These are phyloP conservation scores for Vollenhovia emeryi DNA, from an alignment of 1,140 invertebrate species.

Conservation along the genomic window DNA sequence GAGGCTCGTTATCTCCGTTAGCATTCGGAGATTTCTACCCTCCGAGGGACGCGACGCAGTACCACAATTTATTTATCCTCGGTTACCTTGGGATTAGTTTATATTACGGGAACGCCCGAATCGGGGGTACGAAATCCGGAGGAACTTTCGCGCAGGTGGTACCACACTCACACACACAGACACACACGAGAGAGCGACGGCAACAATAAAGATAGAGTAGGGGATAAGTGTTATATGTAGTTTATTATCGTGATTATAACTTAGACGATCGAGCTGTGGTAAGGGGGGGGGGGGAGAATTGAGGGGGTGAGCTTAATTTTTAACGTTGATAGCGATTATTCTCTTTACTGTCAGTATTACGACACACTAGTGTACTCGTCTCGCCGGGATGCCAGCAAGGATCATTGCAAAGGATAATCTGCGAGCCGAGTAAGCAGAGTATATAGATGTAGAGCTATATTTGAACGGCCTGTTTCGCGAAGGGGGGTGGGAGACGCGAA, in stretches of 20 bases:
- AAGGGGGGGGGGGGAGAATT: too few relatives aligned
- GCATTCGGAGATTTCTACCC: neutral
- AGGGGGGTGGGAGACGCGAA: neutral
- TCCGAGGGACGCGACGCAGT: neutral
- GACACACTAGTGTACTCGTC: conserved; percentile 82
- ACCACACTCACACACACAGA: too few relatives aligned
- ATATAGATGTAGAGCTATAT: conserved; percentile 69
- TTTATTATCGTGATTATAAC: conserved; percentile 46
- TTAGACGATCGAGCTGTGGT: conserved; percentile 22
- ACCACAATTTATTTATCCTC: neutral
- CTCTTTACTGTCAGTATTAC: conserved; percentile 85
- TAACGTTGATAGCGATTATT: conserved; percentile 75
- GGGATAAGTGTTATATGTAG: conserved; percentile 42
- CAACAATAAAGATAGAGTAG: conserved; percentile 37
- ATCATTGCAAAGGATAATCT: conserved; percentile 54
- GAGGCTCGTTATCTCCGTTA: neutral
- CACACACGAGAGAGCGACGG: neutral
- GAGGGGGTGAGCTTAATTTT: conserved; percentile 72
- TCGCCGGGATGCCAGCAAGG: conserved; percentile 70
- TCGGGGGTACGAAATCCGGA: neutral
- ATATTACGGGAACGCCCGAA: neutral
- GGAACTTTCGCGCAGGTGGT: conserved; percentile 5
- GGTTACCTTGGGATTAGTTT: conserved; percentile 1
- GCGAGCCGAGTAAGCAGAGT: conserved; percentile 76
- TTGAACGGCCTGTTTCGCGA: conserved; percentile 37